phyloP scores from a whole-genome alignment of 2,797 vertebrate species.

The Peromyscus melanophrys region DNA sequence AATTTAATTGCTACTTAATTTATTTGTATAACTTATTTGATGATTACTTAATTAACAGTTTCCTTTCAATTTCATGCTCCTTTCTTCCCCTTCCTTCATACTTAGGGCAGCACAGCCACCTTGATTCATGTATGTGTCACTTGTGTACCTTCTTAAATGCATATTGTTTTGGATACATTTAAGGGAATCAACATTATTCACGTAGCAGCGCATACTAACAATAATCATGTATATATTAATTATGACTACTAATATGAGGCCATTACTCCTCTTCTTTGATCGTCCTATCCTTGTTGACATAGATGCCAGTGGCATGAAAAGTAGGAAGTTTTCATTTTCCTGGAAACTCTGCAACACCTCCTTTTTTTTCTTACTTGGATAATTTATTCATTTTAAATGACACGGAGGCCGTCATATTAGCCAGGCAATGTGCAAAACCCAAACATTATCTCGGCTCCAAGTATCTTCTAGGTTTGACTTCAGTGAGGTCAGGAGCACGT shows the following conservation, averaged over 20 bases:
- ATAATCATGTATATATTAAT: neutral
- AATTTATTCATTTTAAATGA: conserved; percentile 27
- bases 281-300: neutral
- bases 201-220: neutral
- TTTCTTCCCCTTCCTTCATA: neutral
- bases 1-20: conserved; percentile 37
- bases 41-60: neutral
- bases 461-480: neutral
- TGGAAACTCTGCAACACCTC: neutral
- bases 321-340: neutral
- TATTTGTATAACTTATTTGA: neutral
- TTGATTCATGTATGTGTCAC: neutral
- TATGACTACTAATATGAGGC: neutral
- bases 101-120: neutral
- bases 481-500: neutral
- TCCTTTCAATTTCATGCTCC: neutral
- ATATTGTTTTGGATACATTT: conserved; percentile 6
- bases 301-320: neutral
- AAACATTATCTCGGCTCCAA: neutral
- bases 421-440: neutral
- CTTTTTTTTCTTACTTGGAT: conserved; percentile 16
- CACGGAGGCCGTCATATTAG: neutral
- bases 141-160: neutral
- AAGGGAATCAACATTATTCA: neutral
- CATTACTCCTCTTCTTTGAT: neutral